phyloP scores from a whole-genome alignment of 2,888 invertebrate genomes.

The Heliconius erato region DNA sequence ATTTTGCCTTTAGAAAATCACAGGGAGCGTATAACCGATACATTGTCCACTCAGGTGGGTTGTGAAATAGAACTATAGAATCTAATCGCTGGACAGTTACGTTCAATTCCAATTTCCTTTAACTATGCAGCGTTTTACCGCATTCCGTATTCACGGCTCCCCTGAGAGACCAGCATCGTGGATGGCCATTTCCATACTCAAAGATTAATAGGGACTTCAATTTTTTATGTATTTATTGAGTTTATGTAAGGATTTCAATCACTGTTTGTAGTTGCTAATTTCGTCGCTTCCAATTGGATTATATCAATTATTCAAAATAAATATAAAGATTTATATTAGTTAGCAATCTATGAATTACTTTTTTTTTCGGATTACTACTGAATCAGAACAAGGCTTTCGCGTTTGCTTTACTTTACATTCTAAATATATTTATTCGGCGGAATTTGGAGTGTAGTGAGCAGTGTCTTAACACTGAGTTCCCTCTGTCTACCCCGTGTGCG shows the following conservation, averaged over 20 bases:
- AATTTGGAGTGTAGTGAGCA: too few relatives aligned
- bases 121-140: conserved; percentile 56
- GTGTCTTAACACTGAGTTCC: too few relatives aligned
- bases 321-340: too few relatives aligned
- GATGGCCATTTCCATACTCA: conserved; percentile 65
- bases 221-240: conserved; percentile 24
- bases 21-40: conserved; percentile 11
- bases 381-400: too few relatives aligned
- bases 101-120: conserved; percentile 55
- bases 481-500: too few relatives aligned
- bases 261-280: neutral
- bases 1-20: conserved; percentile 19
- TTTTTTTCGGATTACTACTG: too few relatives aligned
- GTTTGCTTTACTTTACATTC: too few relatives aligned
- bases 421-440: too few relatives aligned
- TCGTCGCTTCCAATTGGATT: neutral
- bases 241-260: neutral
- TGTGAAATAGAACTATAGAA: conserved; percentile 50
- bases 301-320: neutral
- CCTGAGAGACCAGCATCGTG: conserved; percentile 56
- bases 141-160: conserved; percentile 55
- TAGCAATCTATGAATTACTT: too few relatives aligned
- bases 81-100: conserved; percentile 53
- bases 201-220: conserved; percentile 53
- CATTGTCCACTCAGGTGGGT: conserved; percentile 36